A percentile compares a stretch with the other conserved stretches of the same genome.
Conservation (phyloP, 2,888 invertebrate genomes). For the Aethes cnicana region DNA sequence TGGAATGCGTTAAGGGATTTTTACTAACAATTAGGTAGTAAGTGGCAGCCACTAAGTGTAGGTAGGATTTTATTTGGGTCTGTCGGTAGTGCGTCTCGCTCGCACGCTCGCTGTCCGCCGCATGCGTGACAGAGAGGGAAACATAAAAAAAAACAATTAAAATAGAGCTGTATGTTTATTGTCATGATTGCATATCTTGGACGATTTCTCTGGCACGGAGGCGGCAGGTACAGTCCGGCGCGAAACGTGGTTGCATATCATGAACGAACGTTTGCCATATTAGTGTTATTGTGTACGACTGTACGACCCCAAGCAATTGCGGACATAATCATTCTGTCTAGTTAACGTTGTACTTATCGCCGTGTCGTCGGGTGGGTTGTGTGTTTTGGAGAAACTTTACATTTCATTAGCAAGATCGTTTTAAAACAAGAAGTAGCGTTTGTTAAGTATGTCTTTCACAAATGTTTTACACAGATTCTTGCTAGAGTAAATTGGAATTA, state of each 20-base stretch:
- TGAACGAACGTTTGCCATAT: slow-evolving; percentile 73
- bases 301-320: slow-evolving; percentile 64
- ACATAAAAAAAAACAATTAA: too few species aligned
- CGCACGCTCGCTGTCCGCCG: slow-evolving; percentile 38
- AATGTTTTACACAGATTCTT: too few species aligned
- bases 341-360: slow-evolving; percentile 52
- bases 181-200: too few species aligned
- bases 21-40: slow-evolving; percentile 79
- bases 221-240: slow-evolving; percentile 19
- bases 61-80: slow-evolving; percentile 52
- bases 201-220: slow-evolving; percentile 7
- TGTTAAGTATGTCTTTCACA: too few species aligned
- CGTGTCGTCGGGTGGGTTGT: slow-evolving; percentile 38
- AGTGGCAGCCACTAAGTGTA: slow-evolving; percentile 60
- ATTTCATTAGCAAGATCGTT: too few species aligned
- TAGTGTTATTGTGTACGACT: slow-evolving; percentile 62
- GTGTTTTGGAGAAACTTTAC: slow-evolving; percentile 1
- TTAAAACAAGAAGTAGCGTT: neutral
- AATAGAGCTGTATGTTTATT: too few species aligned
- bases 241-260: slow-evolving; percentile 61
- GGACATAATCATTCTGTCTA: slow-evolving; percentile 69
- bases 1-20: slow-evolving; percentile 81
- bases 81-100: slow-evolving; percentile 47
- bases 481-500: too few species aligned
- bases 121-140: slow-evolving; percentile 16